Evolutionary conservation across 1,140 invertebrate species (phyloP), one percentile per base, ranked within the genome.

Genomic region (Calephelis nemesis): DNA sequence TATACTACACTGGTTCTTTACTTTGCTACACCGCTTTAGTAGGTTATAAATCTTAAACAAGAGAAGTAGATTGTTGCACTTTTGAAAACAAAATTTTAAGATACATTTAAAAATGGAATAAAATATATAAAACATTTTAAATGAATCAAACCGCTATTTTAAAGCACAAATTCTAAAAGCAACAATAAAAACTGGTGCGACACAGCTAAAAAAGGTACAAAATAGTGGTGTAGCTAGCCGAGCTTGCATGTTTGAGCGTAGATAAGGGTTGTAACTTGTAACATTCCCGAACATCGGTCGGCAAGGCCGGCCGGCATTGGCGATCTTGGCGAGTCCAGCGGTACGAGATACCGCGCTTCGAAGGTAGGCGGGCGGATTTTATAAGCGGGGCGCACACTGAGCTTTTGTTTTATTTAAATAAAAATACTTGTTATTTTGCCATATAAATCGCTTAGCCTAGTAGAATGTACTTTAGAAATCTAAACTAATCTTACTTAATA

Each of bases 231-330:
- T 82, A 71, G 71, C 68, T 77, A 73, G 70, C 69, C 69, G 71
- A 84, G 76, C 86, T 85, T 83, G 83, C 84, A 85, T 88, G 83
- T 83, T 80, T 78, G 77, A 82, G 76, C 77, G 71, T 69, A 82
- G 87, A 90, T 90, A 90, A 88, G 82, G 76, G 78, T 30, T 54
- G 52, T 54, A 54, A 63, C 75, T 83, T 84, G 82, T 83, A 78
- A 77, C 76, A 81, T 82, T 83, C 79, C 73, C 73, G 71, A 81
- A 79, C 75, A 78, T 64, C 74, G 66, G 70, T 69, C 69, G 69
- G 70, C 66, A 77, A 74, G 76, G 75, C 9, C 47, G 12, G 74
- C 69, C n/a, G n/a, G n/a, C n/a, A 42, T 67, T 63, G 65, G 72
- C 67, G 63, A 70, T 72, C 64, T 72, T 71, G 70, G 69, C 63